Evolutionary conservation across 2,113 vertebrate species (phyloP), one percentile per base, ranked within the genome.

Genomic region (Pitta sordida): DNA sequence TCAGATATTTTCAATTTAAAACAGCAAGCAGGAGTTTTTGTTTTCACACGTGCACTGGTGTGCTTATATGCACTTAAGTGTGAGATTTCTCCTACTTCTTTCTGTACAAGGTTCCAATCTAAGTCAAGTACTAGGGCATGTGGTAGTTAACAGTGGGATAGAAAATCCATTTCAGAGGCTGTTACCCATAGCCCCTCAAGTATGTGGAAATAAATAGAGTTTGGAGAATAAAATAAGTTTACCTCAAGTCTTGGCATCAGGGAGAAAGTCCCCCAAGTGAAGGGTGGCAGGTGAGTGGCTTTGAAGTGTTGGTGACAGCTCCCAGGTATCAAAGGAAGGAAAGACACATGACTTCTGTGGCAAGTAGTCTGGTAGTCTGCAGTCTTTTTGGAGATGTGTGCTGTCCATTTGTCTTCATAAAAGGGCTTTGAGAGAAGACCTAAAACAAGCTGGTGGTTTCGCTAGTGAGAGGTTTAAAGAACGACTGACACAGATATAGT

Each of bases 311-410:
- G 36, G 5, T 75, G 88, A 17, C 32, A 39, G 39, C 52, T 75
- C 48, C n/a, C 30, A 56, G 1, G 32, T 41, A 0, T 29, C 1
- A 2, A 30, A 22, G 2, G 7, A 9, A 41, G 52, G 30, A 85
- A 23, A 27, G 32, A 5, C 39, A 6, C 5, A 11, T 6, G 30
- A 67, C 12, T 67, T 23, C 82, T 29, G 9, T 49, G 43, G 48
- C 21, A 51, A 24, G 27, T 55, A n/a, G 14, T 55, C 15, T 65
- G 59, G 14, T 15, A 39, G 51, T 17, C 60, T 78, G 9, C 51
- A 59, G 62, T 29, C n/a, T 52, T 63, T 65, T 49, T 62, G 34
- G 34, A 75, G 14, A 11, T 18, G 2, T 2, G 1, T 11, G 4
- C n/a, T 63, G n/a, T 43, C 36, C 21, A 3, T 68, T 75, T 59